These are phyloP conservation scores for Eulithis prunata DNA, from an alignment of 2,888 invertebrate genomes.

Conservation along the genomic window DNA sequence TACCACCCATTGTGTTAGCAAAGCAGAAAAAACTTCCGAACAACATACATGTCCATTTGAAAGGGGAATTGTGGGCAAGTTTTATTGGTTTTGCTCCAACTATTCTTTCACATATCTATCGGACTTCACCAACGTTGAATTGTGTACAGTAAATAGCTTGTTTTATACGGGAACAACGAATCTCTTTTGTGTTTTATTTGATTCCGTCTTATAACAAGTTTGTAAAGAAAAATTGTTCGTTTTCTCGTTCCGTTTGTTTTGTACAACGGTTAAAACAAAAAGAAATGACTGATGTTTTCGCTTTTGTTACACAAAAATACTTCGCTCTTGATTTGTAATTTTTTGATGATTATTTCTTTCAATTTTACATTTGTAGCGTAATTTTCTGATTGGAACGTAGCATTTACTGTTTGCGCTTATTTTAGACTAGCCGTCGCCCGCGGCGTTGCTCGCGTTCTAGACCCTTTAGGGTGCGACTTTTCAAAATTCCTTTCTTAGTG, in stretches of 20 bases:
- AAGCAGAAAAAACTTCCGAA: slow-evolving; percentile 46
- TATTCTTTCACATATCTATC: slow-evolving; percentile 72
- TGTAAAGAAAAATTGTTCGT: slow-evolving; percentile 57
- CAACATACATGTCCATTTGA: slow-evolving; percentile 54
- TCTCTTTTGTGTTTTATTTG: slow-evolving; percentile 70
- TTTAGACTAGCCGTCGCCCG: too few species aligned
- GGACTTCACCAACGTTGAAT: slow-evolving; percentile 65
- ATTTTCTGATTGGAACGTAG: too few species aligned
- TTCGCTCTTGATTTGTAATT: slow-evolving; percentile 21
- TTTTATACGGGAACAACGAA: slow-evolving; percentile 66
- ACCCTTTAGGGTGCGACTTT: too few species aligned
- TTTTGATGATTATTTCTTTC: not conserved
- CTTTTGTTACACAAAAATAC: slow-evolving; percentile 28
- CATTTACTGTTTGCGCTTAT: too few species aligned
- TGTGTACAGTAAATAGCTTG: slow-evolving; percentile 73
- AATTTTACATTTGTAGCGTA: not conserved
- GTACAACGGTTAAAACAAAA: slow-evolving; percentile 44
- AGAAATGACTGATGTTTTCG: slow-evolving; percentile 31
- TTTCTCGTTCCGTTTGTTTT: slow-evolving; percentile 44
- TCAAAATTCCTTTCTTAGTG: too few species aligned
- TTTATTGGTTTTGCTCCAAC: slow-evolving; percentile 72
- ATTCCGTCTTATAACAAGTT: slow-evolving; percentile 70
- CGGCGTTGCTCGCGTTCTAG: too few species aligned
- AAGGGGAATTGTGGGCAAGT: slow-evolving; percentile 66
- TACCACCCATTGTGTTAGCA: slow-evolving; percentile 34